Evolutionary conservation across 2,888 invertebrate genomes (phyloP), one percentile per base, ranked within the genome.

Genomic region (Matsumyia berberina): DNA sequence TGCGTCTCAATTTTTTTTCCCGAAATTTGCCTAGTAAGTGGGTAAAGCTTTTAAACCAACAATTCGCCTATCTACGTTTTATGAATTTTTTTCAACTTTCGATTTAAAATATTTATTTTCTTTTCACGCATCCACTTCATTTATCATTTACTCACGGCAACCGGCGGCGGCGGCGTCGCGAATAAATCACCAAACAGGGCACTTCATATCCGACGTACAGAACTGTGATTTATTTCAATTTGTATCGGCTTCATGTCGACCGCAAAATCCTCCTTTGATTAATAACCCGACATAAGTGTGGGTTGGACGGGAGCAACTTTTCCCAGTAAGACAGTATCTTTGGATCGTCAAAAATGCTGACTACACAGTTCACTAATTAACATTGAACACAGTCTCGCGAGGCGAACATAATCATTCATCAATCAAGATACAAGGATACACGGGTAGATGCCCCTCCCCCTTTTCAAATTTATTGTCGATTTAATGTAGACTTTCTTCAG

Each of bases 161-260:
- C 4, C 24, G 24, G 24, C 24, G 24, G 24, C 19, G 24, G 24
- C 24, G 24, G 24, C 19, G 19, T 17, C 46, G 12, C 4, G 11
- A 46, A 46, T 46, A 46, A 46, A 46, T 46, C 46, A 46, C 46
- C 17, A 46, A 2, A 8, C n/a, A 9, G 46, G 19, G 19, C 17
- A 46, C 46, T 46, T 46, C 46, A 46, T 46, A 46, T 46, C 46
- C 46, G 46, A 46, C 9, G 46, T 19, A 46, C 46, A 46, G 46
- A 19, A 46, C 19, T 46, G 46, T 46, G 46, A 46, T 46, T 74
- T 60, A 79, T 73, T 66, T 73, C 73, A 79, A 79, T 79, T 79
- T 79, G 66, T 67, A 66, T 66, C 49, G 58, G 58, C 49, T 73
- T 60, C 64, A 33, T 57, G 72, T 79, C 67, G 46, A 55, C 80